These are phyloP conservation scores for Squalus acanthias DNA, from an alignment of 2,797 vertebrate species.

Conservation along the genomic window DNA sequence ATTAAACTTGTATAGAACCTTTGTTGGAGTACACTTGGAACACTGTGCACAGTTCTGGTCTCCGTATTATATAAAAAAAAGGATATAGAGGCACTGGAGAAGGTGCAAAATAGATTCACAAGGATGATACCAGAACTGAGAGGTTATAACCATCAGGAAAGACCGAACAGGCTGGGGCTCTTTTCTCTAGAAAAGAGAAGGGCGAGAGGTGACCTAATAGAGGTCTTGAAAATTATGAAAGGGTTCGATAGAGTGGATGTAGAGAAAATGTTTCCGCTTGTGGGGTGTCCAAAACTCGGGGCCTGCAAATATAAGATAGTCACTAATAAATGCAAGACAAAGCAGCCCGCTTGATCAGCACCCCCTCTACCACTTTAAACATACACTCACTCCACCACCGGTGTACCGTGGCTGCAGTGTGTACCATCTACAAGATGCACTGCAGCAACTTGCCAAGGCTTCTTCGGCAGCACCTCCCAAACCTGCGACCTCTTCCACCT, in stretches of 20 bases:
- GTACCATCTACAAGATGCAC: too few species aligned
- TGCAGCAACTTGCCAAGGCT: too few species aligned
- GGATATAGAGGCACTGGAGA: too few species aligned
- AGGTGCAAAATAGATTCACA: too few species aligned
- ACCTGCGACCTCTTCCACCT: too few species aligned
- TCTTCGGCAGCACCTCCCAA: too few species aligned
- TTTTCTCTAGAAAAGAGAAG: neutral
- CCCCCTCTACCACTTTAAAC: too few species aligned
- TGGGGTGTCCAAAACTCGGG: neutral
- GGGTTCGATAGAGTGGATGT: too few species aligned
- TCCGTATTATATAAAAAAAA: neutral
- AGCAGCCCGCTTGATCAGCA: too few species aligned
- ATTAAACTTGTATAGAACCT: too few species aligned
- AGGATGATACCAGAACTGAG: neutral
- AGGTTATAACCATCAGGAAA: neutral
- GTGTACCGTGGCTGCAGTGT: too few species aligned
- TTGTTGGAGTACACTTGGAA: neutral
- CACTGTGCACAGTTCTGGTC: neutral
- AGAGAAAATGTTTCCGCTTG: neutral
- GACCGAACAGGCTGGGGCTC: neutral
- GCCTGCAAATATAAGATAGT: neutral
- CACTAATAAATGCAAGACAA: neutral
- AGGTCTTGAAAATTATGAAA: neutral
- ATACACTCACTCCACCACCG: too few species aligned
- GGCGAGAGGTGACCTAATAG: neutral